Percentiles rank a stretch among this genome's conserved stretches.
Conservation (phyloP, 2,113 vertebrate species). For the Trinectes maculatus region DNA sequence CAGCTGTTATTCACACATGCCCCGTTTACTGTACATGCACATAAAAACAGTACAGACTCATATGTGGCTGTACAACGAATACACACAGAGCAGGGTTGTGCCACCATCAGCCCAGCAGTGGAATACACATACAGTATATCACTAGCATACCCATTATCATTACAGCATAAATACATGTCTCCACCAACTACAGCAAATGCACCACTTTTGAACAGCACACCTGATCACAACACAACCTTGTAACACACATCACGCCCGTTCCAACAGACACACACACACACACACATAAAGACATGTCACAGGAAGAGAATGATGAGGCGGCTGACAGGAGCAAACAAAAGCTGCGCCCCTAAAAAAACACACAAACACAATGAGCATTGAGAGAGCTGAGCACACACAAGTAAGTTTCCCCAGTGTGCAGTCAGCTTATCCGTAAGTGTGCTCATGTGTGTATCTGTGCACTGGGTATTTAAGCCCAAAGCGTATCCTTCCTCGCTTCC, state of each 20-base stretch:
- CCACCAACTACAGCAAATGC: no score
- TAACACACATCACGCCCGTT: neutral
- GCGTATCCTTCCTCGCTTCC: conserved; percentile 53
- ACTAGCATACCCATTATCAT: no score
- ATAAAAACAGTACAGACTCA: no score
- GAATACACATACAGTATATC: no score
- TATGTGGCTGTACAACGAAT: no score
- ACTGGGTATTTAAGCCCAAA: conserved; percentile 36
- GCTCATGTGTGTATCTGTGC: conserved; percentile 48
- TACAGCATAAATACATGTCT: no score
- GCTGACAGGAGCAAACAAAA: conserved; percentile 66
- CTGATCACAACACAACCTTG: neutral
- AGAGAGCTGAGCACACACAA: conserved; percentile 45
- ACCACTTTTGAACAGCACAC: no score
- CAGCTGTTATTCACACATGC: conserved; percentile 38
- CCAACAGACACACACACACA: neutral
- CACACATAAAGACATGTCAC: conserved; percentile 1
- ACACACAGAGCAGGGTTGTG: no score
- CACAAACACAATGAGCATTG: conserved; percentile 73
- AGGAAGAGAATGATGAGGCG: conserved; percentile 61
- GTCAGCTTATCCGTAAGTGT: conserved; percentile 51
- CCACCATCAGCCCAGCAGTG: no score
- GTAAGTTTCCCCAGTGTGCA: conserved; percentile 24
- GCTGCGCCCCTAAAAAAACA: conserved; percentile 71
- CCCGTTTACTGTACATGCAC: neutral